These are phyloP conservation scores for Phyllostomus hastatus DNA, from an alignment of 2,113 vertebrate genomes.

Conservation along the genomic window DNA sequence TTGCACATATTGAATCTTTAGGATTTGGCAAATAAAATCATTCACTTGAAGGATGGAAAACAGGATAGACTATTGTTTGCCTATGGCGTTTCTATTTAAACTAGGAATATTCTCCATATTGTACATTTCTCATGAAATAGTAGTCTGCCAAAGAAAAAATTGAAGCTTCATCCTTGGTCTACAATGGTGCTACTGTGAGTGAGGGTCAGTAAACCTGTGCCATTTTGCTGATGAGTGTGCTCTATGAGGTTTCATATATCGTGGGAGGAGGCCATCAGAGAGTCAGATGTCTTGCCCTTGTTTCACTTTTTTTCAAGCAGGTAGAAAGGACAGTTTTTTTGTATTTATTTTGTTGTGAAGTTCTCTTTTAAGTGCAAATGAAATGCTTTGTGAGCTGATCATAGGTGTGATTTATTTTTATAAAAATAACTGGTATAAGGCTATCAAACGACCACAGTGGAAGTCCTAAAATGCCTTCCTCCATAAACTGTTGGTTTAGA, in stretches of 20 bases:
- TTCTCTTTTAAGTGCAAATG: neutral
- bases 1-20: neutral
- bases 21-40: neutral
- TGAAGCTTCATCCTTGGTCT: neutral
- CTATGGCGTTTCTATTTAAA: conserved; percentile 36
- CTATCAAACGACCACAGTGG: neutral
- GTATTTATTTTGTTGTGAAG: neutral
- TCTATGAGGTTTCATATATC: neutral
- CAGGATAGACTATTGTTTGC: neutral
- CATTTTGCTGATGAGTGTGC: neutral
- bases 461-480: neutral
- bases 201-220: neutral
- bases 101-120: neutral
- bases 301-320: neutral
- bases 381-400: neutral
- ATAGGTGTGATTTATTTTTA: neutral
- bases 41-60: conserved; percentile 7
- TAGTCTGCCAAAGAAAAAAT: neutral
- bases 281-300: neutral
- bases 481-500: conserved; percentile 22
- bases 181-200: neutral
- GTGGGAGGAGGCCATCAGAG: neutral
- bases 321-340: neutral
- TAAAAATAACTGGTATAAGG: neutral
- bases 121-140: neutral